phyloP scores from a whole-genome alignment of 2,888 invertebrate species.

The Agriopis leucophaearia region DNA sequence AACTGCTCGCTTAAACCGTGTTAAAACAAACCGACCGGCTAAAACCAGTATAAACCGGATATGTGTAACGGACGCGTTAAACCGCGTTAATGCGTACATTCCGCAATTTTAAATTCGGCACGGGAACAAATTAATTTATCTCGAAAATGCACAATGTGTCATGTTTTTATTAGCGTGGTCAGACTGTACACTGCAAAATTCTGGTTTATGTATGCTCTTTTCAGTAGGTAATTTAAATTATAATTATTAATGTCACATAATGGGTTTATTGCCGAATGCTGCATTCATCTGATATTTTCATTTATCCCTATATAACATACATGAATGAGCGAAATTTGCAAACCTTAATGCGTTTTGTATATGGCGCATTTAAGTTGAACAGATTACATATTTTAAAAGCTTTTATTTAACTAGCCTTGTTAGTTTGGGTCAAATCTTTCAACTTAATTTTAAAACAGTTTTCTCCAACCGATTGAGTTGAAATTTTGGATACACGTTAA shows the following conservation, averaged over 20 bases:
- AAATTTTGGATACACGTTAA: too few species aligned
- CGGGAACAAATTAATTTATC: slow-evolving; percentile 48
- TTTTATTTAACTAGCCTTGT: too few species aligned
- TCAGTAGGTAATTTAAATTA: slow-evolving; percentile 9
- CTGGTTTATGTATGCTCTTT: slow-evolving; percentile 17
- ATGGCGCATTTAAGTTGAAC: too few species aligned
- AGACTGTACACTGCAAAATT: slow-evolving; percentile 11
- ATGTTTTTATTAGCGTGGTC: slow-evolving; percentile 31
- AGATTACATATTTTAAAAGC: too few species aligned
- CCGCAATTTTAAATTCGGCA: slow-evolving; percentile 49
- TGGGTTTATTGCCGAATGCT: not conserved
- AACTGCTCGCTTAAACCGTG: slow-evolving; percentile 31
- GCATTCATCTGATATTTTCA: not conserved
- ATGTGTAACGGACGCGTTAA: slow-evolving; percentile 57
- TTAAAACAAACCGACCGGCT: slow-evolving; percentile 45
- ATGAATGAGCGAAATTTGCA: not conserved
- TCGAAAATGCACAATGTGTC: slow-evolving; percentile 38
- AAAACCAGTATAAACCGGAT: slow-evolving; percentile 51
- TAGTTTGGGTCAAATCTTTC: too few species aligned
- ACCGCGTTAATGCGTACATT: slow-evolving; percentile 57
- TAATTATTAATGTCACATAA: slow-evolving; percentile 6
- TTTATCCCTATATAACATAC: not conserved
- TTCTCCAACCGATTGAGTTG: too few species aligned
- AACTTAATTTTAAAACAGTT: too few species aligned
- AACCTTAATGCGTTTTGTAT: too few species aligned